These are phyloP conservation scores for Pavo muticus DNA, from an alignment of 2,113 vertebrate species.

Conservation along the genomic window DNA sequence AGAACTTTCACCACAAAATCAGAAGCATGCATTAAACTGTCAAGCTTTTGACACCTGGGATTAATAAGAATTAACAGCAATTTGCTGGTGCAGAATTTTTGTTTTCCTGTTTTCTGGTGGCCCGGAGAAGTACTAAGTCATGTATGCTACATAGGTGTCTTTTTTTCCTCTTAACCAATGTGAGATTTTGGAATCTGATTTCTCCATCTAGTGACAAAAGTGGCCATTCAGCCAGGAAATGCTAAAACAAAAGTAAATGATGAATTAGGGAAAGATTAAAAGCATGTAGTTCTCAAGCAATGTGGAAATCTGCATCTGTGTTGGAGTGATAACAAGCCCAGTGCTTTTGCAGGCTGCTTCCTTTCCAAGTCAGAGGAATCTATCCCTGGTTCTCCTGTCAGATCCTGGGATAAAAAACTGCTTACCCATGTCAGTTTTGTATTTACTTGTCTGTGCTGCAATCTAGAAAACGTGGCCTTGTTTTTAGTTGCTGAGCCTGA, in stretches of 20 bases:
- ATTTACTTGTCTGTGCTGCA: neutral
- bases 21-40: neutral
- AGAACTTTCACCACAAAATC: neutral
- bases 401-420: neutral
- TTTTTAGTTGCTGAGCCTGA: neutral
- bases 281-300: neutral
- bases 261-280: neutral
- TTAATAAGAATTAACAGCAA: neutral
- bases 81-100: neutral
- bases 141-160: rapidly evolving
- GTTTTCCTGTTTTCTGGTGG: neutral
- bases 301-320: neutral
- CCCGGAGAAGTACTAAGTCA: neutral
- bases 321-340: neutral
- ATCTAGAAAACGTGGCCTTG: neutral
- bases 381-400: neutral
- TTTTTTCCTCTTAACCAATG: neutral
- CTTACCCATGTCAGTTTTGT: neutral
- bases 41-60: neutral
- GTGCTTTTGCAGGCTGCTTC: neutral
- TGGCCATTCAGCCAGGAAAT: neutral
- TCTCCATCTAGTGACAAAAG: neutral
- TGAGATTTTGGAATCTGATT: neutral
- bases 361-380: neutral
- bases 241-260: neutral